Evolutionary conservation across 2,797 vertebrate genomes (phyloP).

Genomic region (Hybognathus amarus): DNA sequence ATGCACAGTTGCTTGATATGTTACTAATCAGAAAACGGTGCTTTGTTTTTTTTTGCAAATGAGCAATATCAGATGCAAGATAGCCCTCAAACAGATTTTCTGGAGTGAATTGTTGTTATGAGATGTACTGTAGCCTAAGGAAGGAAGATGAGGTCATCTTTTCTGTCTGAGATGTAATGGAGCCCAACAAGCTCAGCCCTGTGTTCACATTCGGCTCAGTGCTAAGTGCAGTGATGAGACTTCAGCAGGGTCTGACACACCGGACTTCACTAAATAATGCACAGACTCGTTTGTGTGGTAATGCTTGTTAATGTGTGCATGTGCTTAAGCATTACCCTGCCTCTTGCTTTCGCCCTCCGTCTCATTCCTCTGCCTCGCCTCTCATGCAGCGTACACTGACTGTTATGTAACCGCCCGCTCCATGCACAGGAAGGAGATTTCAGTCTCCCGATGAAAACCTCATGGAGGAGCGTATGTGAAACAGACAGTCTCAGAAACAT

Average conservation of each 20-base stretch:
- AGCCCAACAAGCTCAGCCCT: conserved; percentile 18
- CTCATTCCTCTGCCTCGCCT: conserved; percentile 30
- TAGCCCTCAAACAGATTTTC: conserved; percentile 26
- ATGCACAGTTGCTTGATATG: not conserved
- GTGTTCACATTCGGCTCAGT: conserved; percentile 37
- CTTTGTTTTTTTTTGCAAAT: conserved; percentile 1
- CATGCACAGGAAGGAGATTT: conserved; percentile 66
- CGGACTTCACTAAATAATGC: conserved; percentile 58
- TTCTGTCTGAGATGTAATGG: conserved; percentile 39
- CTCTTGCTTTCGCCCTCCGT: conserved; percentile 54
- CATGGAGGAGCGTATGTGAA: conserved; percentile 35
- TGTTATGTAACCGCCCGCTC: conserved; percentile 74
- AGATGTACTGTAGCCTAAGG: conserved; percentile 22
- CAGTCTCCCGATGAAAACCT: conserved; percentile 63
- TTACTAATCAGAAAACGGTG: not conserved
- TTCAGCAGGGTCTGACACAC: conserved; percentile 27
- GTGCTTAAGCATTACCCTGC: conserved; percentile 51
- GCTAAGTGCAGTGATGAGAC: conserved; percentile 49
- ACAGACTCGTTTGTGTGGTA: conserved; percentile 46
- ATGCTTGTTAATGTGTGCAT: conserved; percentile 48
- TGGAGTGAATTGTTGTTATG: conserved; percentile 15
- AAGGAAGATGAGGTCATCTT: conserved; percentile 43
- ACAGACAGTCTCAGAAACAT: not conserved
- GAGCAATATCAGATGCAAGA: conserved; percentile 2
- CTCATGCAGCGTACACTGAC: conserved; percentile 61